These are phyloP conservation scores for Sycophaga agraensis DNA, from an alignment of 1,140 invertebrate species.

Conservation along the genomic window DNA sequence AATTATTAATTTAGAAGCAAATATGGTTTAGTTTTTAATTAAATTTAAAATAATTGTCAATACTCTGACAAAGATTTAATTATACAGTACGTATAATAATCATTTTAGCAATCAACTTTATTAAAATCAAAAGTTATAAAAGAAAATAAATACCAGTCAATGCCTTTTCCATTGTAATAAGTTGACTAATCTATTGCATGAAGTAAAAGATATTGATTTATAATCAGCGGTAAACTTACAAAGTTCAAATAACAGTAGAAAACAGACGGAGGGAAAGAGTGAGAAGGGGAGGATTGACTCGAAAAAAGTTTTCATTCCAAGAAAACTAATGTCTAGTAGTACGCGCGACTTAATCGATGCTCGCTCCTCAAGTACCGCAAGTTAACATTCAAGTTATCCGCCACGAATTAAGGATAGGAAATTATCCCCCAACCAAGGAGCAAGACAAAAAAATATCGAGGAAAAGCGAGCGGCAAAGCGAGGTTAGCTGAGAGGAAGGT, in stretches of 20 bases:
- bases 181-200: no score
- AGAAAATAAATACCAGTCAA: no score
- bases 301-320: slow-evolving; percentile 4
- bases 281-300: no score
- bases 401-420: slow-evolving; percentile 7
- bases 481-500: background rate
- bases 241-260: no score
- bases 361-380: background rate
- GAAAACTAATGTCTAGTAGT: background rate
- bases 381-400: slow-evolving; percentile 17
- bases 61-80: no score
- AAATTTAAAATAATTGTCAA: no score
- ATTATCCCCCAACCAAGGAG: background rate
- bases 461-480: background rate
- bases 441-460: background rate
- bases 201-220: no score
- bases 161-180: no score
- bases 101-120: no score
- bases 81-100: no score
- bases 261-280: background rate
- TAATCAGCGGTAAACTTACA: background rate
- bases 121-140: background rate
- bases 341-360: slow-evolving; percentile 10
- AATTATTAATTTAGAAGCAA: no score
- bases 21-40: no score